phyloP scores from a whole-genome alignment of 2,797 vertebrate species.

The Enteromius afrohamiltoni region DNA sequence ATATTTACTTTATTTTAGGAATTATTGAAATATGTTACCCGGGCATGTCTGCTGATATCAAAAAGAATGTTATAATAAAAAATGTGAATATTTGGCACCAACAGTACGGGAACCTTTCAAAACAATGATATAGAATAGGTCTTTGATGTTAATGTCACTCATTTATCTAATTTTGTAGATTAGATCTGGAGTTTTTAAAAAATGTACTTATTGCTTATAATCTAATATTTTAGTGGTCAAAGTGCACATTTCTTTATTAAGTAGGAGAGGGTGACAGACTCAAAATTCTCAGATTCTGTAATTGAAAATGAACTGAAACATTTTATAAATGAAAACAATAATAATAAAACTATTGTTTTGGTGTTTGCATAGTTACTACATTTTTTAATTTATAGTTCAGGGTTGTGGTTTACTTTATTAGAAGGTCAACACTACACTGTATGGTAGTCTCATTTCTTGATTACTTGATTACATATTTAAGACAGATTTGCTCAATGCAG shows the following conservation, averaged over 20 bases:
- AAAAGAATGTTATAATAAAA: slow-evolving; percentile 16
- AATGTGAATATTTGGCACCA: not conserved
- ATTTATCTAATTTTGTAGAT: not conserved
- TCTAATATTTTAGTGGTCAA: not conserved
- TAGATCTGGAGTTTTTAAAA: not conserved
- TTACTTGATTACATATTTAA: not conserved
- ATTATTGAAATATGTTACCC: slow-evolving; percentile 1
- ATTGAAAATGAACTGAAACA: not conserved
- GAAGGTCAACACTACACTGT: not conserved
- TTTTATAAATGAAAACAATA: not conserved
- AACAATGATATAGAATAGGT: not conserved
- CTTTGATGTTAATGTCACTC: not conserved
- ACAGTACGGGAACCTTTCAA: not conserved
- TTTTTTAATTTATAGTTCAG: not conserved
- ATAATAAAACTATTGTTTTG: not conserved
- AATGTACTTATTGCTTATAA: not conserved
- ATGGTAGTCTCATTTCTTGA: not conserved
- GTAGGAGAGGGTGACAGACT: not conserved
- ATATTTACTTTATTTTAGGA: slow-evolving; percentile 28
- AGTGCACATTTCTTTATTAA: not conserved
- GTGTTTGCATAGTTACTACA: not conserved
- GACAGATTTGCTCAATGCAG: not conserved
- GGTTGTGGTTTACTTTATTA: not conserved
- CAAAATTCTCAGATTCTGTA: not conserved
- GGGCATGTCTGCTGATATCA: not conserved